Evolutionary conservation across 2,113 vertebrate genomes (phyloP), one percentile per base, ranked within the genome.

Genomic region (Spea bombifrons): DNA sequence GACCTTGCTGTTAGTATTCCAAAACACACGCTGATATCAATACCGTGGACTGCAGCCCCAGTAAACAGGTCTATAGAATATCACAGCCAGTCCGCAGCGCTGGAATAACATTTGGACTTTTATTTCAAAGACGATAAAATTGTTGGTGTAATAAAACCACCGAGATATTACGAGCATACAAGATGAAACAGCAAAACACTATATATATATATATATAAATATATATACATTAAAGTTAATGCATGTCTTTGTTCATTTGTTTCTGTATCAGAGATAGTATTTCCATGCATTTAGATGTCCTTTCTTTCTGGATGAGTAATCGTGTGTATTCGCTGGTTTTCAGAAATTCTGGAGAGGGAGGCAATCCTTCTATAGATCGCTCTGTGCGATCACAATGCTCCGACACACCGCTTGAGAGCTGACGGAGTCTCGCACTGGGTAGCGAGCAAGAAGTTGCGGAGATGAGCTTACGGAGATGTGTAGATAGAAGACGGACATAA

Each of bases 281-380:
- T 61, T 90, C 86, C 81, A 93, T 87, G 82, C 90, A 91, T 71
- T 91, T 84, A 0, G 69, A 81, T 76, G 92, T 81, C 84, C 90
- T 93, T 83, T 93, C 92, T 0, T 88, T 90, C 80, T 84, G 84
- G 84, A 98, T 88, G 50, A 85, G 70, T 66, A 97, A 83, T 63
- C 89, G 90, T 1, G 91, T 90, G 75, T 94, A 92, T 85, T 96
- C 94, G 5, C 83, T 75, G 0, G 92, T 89, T 88, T 89, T 94
- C 73, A 90, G 88, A 88, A 98, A 96, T 84, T 94, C 93, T 5
- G 96, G 92, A 70, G 93, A 81, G 0, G 75, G 85, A 0, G 95
- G 94, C 2, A 98, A 90, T 12, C 76, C 83, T 68, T 80, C 45
- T 71, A 95, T 85, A 73, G 85, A 89, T 52, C 47, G 83, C 72